Evolutionary conservation across 2,888 invertebrate genomes (phyloP), one percentile per base, ranked within the genome.

Genomic region (Ommatoiulus sabulosus): DNA sequence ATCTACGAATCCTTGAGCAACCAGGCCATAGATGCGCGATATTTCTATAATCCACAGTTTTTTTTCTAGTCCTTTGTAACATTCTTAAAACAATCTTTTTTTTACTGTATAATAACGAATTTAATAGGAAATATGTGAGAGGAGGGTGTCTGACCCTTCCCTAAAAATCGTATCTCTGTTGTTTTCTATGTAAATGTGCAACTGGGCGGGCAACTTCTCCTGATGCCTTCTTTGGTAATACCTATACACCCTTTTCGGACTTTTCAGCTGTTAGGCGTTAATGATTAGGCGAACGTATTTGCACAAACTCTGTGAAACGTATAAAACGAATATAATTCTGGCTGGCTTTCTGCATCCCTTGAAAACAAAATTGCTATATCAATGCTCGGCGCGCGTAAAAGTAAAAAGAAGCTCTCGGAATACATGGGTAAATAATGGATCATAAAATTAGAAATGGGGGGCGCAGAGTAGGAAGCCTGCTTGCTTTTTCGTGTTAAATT

Each of bases 401-500:
- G 86, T 86, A 86, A 86, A 86, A 72, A 24, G 24, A 72, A 46
- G 86, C 44, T 86, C 7, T 17, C 86, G 1, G 46, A 86, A 86
- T 86, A 20, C 44, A 46, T 20, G 20, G n/a, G 86, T 46, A 46
- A 86, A 86, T 86, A 86, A 86, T 86, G 35, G 86, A 44, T 86
- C 46, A 86, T 86, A 86, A 86, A 86, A 44, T 86, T 17, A 86
- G 86, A 46, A 86, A 86, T 86, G 86, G 35, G 35, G 86, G 86
- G 17, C 86, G 86, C 86, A 44, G 86, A 86, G 86, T 86, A 86
- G 86, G 86, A 86, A 86, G 63, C 63, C n/a, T 6, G 52, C 52
- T 48, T 48, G 52, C 52, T 15, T 63, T 24, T 72, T 24, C 72
- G 72, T 24, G 10, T 24, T 10, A 24, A 72, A 8, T 52, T 72